phyloP scores from a whole-genome alignment of 2,888 invertebrate species.

The Nomada hirtipes region DNA sequence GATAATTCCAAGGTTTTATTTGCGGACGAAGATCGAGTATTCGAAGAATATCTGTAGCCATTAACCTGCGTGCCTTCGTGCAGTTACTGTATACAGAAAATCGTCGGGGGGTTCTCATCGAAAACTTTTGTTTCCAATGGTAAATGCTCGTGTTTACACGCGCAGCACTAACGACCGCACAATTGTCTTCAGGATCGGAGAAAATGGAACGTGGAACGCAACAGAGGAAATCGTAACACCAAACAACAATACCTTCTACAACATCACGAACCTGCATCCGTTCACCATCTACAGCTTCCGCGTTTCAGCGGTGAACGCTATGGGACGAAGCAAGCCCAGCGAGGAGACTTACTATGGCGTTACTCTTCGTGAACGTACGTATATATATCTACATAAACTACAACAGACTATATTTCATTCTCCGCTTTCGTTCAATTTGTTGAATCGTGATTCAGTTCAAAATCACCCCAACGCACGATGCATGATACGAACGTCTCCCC shows the following conservation, averaged over 20 bases:
- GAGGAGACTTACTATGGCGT: slow-evolving; percentile 90
- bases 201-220: slow-evolving; percentile 89
- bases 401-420: too few species aligned
- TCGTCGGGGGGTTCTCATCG: too few species aligned
- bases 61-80: too few species aligned
- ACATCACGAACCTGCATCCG: slow-evolving; percentile 88
- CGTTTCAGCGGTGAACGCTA: slow-evolving; percentile 89
- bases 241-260: slow-evolving; percentile 88
- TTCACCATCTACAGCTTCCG: slow-evolving; percentile 92
- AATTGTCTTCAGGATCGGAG: slow-evolving; percentile 87
- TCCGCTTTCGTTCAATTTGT: too few species aligned
- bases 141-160: background rate
- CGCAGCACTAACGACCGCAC: slow-evolving; percentile 29
- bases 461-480: too few species aligned
- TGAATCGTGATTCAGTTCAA: too few species aligned
- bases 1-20: background rate
- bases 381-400: slow-evolving; percentile 19
- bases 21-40: background rate
- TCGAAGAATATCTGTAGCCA: background rate
- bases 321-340: slow-evolving; percentile 89
- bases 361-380: slow-evolving; percentile 89
- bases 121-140: slow-evolving; percentile 11
- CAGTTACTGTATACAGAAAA: slow-evolving; percentile 1
- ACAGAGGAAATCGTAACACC: slow-evolving; percentile 87
- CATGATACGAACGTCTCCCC: too few species aligned